phyloP scores from a whole-genome alignment of 2,113 vertebrate genomes.

The Dunckerocampus dactyliophorus region DNA sequence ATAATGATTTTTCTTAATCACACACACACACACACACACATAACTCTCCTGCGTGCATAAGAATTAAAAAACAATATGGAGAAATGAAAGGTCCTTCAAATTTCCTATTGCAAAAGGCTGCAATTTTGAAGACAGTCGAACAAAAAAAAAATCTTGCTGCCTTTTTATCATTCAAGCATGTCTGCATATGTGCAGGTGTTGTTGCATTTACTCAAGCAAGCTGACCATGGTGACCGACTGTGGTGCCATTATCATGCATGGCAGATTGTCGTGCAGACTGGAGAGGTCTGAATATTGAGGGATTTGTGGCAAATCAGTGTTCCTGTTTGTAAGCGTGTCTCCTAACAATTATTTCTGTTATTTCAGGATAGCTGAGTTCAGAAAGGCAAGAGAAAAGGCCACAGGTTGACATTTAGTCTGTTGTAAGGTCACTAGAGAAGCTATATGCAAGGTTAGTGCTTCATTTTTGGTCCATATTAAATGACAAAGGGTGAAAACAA shows the following conservation, averaged over 20 bases:
- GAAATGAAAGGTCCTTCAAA: constrained; percentile 20
- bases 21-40: constrained; percentile 16
- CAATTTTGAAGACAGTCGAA: neutral
- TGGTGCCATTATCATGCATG: constrained; percentile 21
- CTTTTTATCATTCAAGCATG: neutral
- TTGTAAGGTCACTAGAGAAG: constrained; percentile 42
- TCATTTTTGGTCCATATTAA: constrained; percentile 29
- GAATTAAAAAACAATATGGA: constrained; percentile 40
- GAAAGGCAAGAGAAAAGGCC: constrained; percentile 33
- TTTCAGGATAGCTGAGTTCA: constrained; percentile 41
- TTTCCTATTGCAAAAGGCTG: constrained; percentile 4
- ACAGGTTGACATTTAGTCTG: constrained; percentile 49
- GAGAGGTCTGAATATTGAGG: constrained; percentile 11
- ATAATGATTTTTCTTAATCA: constrained; percentile 29
- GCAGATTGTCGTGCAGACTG: constrained; percentile 15
- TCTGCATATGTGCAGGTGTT: neutral
- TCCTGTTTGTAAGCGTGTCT: constrained; percentile 16
- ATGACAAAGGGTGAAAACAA: neutral
- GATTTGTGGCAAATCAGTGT: neutral
- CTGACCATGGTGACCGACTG: constrained; percentile 35
- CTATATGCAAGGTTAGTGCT: constrained; percentile 29
- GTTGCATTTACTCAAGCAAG: constrained; percentile 26
- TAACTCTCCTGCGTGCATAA: constrained; percentile 5
- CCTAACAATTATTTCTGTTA: constrained; percentile 44
- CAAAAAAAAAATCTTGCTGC: no score